Base-by-base conservation (phyloP, 1,140 invertebrate species). In the Bicyclus anynana region DNA sequence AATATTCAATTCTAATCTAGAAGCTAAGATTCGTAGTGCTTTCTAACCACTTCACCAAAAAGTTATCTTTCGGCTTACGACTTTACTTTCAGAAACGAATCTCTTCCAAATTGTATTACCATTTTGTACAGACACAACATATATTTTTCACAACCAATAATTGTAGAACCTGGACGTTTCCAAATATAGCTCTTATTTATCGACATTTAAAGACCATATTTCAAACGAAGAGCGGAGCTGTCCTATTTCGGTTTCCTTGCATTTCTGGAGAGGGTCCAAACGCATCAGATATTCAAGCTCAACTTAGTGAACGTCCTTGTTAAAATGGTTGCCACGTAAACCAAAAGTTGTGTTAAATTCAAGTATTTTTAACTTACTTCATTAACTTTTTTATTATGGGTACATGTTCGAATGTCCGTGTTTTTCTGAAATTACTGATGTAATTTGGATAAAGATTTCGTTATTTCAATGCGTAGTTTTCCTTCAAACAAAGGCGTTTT, bases 221-320 rank as follows among this genome's bases (percentile, higher is more conserved):
- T 44, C 10, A 44, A 44, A 23, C 12, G 12, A 14, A n/a, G n/a
- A n/a, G 14, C 18, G 18, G 1, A 0, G 12, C n/a, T 12, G 17
- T 44, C 42, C 42, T n/a, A 44, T 12, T 23, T n/a, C 20, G 60
- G 44, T 62, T 51, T 62, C 53, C 53, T 57, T 56, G 9, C 47
- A 33, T 26, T 48, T 48, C 54, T 71, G 71, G 68, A 64, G 13
- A 23, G 9, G 12, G 37, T 70, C 71, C 71, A 74, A 74, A 46
- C 66, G 63, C 63, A 74, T 64, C 63, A 65, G 49, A 51, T 61
- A 67, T 67, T 67, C 47, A 60, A 54, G 64, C 63, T 53, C 27
- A 46, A 64, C 33, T 63, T 54, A 50, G 38, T 40, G 53, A 54
- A 60, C 53, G 60, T 63, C 53, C 44, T 55, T 53, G 55, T 52